phyloP scores from a whole-genome alignment of 2,888 invertebrate genomes.

The Macrostomum cliftonense region DNA sequence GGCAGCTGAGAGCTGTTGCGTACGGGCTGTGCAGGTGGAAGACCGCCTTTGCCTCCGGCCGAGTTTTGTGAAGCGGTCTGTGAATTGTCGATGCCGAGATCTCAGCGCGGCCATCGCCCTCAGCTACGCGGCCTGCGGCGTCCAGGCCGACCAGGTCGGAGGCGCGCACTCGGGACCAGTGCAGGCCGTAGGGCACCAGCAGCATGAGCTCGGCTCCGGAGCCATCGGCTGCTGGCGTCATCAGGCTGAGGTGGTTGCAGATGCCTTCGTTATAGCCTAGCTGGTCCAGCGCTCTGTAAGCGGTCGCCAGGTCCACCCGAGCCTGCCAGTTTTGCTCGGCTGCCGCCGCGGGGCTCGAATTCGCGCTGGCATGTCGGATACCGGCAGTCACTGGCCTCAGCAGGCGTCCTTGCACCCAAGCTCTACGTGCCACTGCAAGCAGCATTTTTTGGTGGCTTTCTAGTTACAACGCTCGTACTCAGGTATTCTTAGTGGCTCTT shows the following conservation, averaged over 20 bases:
- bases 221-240: conserved; percentile 14
- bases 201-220: conserved; percentile 16
- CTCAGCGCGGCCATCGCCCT: conserved; percentile 15
- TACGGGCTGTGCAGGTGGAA: conserved; percentile 18
- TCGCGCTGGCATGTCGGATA: too few species aligned
- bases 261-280: conserved; percentile 16
- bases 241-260: conserved; percentile 16
- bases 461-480: too few species aligned
- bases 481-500: too few species aligned
- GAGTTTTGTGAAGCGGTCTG: conserved; percentile 13
- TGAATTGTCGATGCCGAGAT: conserved; percentile 15
- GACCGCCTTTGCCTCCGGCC: conserved; percentile 13
- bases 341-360: not conserved
- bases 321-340: not conserved
- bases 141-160: conserved; percentile 9
- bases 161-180: conserved; percentile 13
- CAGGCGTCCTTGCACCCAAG: too few species aligned
- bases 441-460: too few species aligned
- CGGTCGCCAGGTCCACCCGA: conserved; percentile 8
- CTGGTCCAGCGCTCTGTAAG: conserved; percentile 15
- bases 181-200: conserved; percentile 16
- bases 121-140: conserved; percentile 13
- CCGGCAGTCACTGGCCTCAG: too few species aligned
- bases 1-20: conserved; percentile 15
- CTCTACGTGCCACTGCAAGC: too few species aligned